Percentiles rank a stretch among this genome's conserved stretches.
phyloP scores from a whole-genome alignment of 2,888 invertebrate species.

The Ophion obscuratus region DNA sequence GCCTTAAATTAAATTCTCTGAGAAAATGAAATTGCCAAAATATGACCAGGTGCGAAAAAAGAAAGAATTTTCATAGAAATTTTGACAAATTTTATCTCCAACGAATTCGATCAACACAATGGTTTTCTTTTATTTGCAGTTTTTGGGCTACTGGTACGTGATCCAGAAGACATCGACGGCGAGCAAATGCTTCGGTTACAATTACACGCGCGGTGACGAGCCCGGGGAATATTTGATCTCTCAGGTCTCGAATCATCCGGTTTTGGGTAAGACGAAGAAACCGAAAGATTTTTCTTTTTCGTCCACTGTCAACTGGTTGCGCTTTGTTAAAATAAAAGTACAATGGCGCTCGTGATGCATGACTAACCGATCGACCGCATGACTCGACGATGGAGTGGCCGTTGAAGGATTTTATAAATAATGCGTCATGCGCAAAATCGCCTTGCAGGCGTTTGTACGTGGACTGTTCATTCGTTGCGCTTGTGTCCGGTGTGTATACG shows the following conservation, averaged over 20 bases:
- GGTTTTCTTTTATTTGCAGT: constrained; percentile 83
- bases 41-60: too few species aligned
- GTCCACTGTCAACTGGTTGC: background rate
- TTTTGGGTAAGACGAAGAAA: constrained; percentile 76
- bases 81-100: background rate
- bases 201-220: constrained; percentile 89
- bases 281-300: background rate
- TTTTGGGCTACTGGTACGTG: constrained; percentile 92
- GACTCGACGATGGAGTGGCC: constrained; percentile 33
- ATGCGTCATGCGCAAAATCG: constrained; percentile 56
- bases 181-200: constrained; percentile 91
- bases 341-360: background rate
- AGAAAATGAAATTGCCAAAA: too few species aligned
- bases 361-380: constrained; percentile 31
- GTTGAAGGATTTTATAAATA: constrained; percentile 49
- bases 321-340: constrained; percentile 3
- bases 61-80: too few species aligned
- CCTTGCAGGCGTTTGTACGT: constrained; percentile 58
- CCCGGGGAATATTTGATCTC: constrained; percentile 89
- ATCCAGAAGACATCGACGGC: constrained; percentile 93
- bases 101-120: background rate
- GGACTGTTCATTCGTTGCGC: constrained; percentile 28
- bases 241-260: constrained; percentile 89
- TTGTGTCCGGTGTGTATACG: constrained; percentile 8
- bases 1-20: too few species aligned